Base-by-base conservation (phyloP, 2,888 invertebrate genomes). In the Eledone cirrhosa region DNA sequence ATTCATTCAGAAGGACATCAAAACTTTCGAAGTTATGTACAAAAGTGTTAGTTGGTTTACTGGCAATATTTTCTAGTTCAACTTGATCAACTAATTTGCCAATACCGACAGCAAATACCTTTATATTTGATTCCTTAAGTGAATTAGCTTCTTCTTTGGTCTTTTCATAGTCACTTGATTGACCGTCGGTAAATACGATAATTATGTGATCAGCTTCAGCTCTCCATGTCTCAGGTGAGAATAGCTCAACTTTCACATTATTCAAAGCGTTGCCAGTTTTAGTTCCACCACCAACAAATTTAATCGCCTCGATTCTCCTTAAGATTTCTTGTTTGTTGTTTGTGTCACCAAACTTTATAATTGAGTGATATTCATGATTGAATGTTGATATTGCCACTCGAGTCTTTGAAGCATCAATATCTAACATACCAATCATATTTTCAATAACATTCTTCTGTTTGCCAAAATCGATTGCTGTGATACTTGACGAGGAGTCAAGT, bases 11-110 rank as follows among this genome's bases (percentile, higher is more conserved):
- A 19, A 85, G 78, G 7, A 83, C 77, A 1, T 80, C 81, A 67
- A 81, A 85, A 53, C 76, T 80, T 1, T 79, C 82, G 13, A 84
- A 83, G 24, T 80, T 78, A 48, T 80, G 84, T n/a, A 87, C 80
- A 77, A 84, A 83, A 19, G 84, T 79, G 7, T 83, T 81, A 1
- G 78, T 80, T 16, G 87, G 87, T 48, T 83, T 80, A 67, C 82
- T 84, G 24, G 85, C 85, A 31, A 87, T 87, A 8, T 81, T 82
- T 53, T 80, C 81, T 16, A 87, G 78, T 80, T 87, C 87, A 4
- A 78, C 59, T 41, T 29, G 75, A 65, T 83, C 79, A 0, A 81
- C 82, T n/a, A 77, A 78, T 1, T 5, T n/a, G 8, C 85, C 85
- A 27, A 85, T 82, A 24, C 84, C 83, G n/a, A 85, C 79, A 24